Evolutionary conservation across 2,797 vertebrate species (phyloP).

Genomic region (Falco cherrug): DNA sequence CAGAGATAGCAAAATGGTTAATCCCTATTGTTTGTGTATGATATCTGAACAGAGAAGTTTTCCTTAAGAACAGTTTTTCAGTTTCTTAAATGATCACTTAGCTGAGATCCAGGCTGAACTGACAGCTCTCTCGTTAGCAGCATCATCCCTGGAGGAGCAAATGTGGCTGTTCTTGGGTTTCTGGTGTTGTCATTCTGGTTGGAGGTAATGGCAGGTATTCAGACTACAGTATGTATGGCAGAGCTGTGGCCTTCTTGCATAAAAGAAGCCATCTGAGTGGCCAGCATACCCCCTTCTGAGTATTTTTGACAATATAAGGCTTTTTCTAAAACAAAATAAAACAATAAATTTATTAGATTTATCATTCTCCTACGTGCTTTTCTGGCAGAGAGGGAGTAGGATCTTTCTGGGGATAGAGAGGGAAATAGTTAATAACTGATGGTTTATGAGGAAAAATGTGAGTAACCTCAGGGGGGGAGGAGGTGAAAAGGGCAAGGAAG

Average conservation of each 20-base stretch:
- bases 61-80: background rate
- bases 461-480: background rate
- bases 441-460: background rate
- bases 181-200: background rate
- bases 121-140: background rate
- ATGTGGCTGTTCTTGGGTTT: background rate
- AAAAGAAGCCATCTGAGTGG: background rate
- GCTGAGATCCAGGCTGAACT: background rate
- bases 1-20: background rate
- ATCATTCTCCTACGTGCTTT: rapidly evolving
- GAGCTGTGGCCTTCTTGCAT: background rate
- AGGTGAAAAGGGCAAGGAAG: background rate
- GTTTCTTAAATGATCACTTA: background rate
- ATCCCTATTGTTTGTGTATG: background rate
- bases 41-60: background rate
- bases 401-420: background rate
- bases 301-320: background rate
- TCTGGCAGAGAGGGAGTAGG: background rate
- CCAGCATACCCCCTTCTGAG: background rate
- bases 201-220: background rate
- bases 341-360: background rate
- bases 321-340: background rate
- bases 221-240: background rate
- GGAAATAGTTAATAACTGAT: background rate
- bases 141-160: background rate